Evolutionary conservation across 2,797 vertebrate genomes (phyloP).

Genomic region (Stomatorhinus walkeri): DNA sequence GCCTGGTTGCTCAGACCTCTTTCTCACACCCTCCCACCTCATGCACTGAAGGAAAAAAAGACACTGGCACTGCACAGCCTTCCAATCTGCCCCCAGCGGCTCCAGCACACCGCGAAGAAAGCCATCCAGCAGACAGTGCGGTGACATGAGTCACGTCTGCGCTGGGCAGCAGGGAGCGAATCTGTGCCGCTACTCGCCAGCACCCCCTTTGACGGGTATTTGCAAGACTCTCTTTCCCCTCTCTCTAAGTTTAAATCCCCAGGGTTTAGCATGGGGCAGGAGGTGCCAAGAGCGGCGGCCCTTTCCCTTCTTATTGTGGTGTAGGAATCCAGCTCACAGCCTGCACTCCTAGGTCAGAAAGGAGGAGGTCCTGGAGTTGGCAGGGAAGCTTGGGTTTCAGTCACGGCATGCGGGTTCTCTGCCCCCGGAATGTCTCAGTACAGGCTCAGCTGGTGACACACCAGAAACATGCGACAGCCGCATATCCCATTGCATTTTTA

Average conservation of each 20-base stretch:
- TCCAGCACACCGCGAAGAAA: background rate
- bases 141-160: background rate
- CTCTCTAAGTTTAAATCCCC: background rate
- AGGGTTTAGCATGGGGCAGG: background rate
- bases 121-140: background rate
- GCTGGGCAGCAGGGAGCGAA: background rate
- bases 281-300: background rate
- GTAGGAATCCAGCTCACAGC: background rate
- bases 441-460: background rate
- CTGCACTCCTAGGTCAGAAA: background rate
- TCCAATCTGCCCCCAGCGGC: background rate
- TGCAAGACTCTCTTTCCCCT: background rate
- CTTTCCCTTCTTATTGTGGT: background rate
- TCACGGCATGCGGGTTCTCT: background rate
- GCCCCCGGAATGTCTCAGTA: background rate
- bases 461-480: background rate
- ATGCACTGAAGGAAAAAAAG: background rate
- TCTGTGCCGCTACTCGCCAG: background rate
- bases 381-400: conserved; percentile 4
- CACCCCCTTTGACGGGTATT: background rate
- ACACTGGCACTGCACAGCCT: background rate
- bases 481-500: background rate
- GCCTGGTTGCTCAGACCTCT: background rate
- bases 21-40: background rate
- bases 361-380: background rate